Conservation (phyloP, 1,140 invertebrate genomes). For the Lepidotrigona ventralis region DNA sequence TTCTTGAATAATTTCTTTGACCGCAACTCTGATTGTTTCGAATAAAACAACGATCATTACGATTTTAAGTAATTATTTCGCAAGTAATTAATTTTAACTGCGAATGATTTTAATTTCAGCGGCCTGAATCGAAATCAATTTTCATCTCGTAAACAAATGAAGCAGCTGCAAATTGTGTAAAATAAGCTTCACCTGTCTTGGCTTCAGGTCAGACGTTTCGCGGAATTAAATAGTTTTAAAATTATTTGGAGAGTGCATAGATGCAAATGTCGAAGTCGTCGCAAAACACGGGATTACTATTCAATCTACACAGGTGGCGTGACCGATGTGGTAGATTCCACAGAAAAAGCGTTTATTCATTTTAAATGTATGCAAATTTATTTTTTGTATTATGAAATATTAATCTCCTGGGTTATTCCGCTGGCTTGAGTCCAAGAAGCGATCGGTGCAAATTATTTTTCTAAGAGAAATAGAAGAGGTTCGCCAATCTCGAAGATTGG, state of each 20-base stretch:
- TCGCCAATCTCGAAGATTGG: too few relatives aligned
- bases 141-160: not conserved
- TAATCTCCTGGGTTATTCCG: not conserved
- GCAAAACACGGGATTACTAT: not conserved
- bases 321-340: not conserved
- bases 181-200: not conserved
- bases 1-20: not conserved
- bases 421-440: not conserved
- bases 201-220: not conserved
- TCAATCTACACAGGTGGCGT: not conserved
- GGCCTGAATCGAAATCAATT: not conserved
- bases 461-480: too few relatives aligned
- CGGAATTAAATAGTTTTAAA: not conserved
- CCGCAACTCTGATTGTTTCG: too few relatives aligned
- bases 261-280: not conserved
- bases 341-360: not conserved
- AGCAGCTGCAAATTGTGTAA: not conserved
- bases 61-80: not conserved
- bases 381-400: not conserved
- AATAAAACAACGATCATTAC: not conserved
- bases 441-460: not conserved
- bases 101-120: not conserved
- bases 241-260: not conserved
- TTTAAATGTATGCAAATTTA: not conserved
- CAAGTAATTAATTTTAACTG: not conserved